Evolutionary conservation across 2,888 invertebrate species (phyloP).

Genomic region (Temnothorax ravouxi): DNA sequence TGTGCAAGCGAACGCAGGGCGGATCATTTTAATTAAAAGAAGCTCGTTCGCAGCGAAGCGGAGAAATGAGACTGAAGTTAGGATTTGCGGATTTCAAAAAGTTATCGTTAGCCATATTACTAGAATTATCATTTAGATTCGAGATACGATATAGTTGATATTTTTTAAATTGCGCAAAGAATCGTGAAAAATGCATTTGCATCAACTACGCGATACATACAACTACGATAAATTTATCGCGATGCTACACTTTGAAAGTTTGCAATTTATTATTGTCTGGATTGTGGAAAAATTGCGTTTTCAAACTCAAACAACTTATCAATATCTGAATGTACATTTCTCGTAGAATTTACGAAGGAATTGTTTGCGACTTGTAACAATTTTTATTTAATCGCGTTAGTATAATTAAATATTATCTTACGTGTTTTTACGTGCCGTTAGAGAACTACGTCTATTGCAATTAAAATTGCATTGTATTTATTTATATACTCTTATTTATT

Average conservation of each 20-base stretch:
- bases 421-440: neutral
- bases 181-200: slow-evolving; percentile 6
- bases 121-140: neutral
- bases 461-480: neutral
- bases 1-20: slow-evolving; percentile 61
- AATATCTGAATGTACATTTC: neutral
- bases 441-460: neutral
- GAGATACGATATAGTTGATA: neutral
- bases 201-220: neutral
- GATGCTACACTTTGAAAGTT: neutral
- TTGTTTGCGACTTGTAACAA: neutral
- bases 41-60: slow-evolving; percentile 56
- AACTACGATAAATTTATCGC: neutral
- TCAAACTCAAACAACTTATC: slow-evolving; percentile 1
- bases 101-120: slow-evolving; percentile 11
- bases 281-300: slow-evolving; percentile 13
- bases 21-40: slow-evolving; percentile 76
- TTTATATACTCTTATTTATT: neutral
- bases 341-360: neutral
- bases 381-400: neutral
- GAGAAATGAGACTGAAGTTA: slow-evolving; percentile 13
- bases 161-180: neutral
- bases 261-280: slow-evolving; percentile 17
- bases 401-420: neutral
- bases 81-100: slow-evolving; percentile 24